Evolutionary conservation across 2,113 vertebrate species (phyloP).

Genomic region (Anhinga rufa): DNA sequence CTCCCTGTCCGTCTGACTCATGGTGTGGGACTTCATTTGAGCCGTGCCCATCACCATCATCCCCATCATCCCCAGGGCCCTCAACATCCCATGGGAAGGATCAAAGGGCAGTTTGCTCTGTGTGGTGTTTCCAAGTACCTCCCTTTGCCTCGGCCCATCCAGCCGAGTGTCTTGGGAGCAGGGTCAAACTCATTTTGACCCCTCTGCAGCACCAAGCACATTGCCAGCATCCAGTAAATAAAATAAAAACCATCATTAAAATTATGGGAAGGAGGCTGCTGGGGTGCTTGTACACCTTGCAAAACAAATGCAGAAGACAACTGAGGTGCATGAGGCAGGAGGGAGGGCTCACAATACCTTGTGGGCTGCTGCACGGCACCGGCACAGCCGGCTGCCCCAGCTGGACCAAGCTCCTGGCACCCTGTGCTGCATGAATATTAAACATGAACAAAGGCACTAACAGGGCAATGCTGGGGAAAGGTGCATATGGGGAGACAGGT

Average conservation of each 20-base stretch:
- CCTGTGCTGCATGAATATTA: neutral
- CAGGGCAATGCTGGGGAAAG: neutral
- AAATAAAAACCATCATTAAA: neutral
- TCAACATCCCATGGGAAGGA: neutral
- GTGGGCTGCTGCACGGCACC: fast-evolving
- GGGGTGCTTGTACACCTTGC: neutral
- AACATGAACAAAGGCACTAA: neutral
- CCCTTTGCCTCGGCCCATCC: neutral
- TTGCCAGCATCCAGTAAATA: neutral
- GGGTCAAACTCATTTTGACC: neutral
- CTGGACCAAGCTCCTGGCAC: neutral
- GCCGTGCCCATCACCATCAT: neutral
- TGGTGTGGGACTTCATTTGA: neutral
- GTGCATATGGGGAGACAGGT: fast-evolving
- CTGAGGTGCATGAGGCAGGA: neutral
- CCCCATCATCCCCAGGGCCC: no score
- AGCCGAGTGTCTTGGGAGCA: neutral
- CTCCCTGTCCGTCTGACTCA: neutral
- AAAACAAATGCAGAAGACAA: neutral
- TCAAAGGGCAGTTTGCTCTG: neutral
- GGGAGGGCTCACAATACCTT: fast-evolving
- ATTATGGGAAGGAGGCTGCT: neutral
- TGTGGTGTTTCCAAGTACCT: neutral
- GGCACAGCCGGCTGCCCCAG: fast-evolving
- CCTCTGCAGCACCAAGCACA: fast-evolving